Conservation (phyloP, 2,888 invertebrate genomes). For the Protonemura montana region DNA sequence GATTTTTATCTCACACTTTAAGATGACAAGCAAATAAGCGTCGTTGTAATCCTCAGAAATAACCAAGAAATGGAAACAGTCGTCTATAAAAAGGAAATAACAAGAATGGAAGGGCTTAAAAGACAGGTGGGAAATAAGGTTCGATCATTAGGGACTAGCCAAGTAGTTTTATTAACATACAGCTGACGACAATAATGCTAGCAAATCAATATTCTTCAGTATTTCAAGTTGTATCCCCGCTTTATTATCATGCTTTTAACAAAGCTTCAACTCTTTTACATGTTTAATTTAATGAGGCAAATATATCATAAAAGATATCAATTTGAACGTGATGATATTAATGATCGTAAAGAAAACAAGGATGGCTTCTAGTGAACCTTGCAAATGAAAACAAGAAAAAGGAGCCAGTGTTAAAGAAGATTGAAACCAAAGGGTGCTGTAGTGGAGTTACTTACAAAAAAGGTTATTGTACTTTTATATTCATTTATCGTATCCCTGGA, state of each 20-base stretch:
- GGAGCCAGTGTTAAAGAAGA: neutral
- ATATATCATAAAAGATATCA: neutral
- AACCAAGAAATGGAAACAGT: neutral
- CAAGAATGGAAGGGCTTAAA: neutral
- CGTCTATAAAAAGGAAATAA: neutral
- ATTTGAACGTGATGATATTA: slow-evolving; percentile 7
- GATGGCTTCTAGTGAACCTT: neutral
- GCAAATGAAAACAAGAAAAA: slow-evolving; percentile 1
- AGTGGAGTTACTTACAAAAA: slow-evolving; percentile 1
- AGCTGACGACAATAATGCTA: neutral
- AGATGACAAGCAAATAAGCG: slow-evolving; percentile 41
- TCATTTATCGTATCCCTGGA: neutral
- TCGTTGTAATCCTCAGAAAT: slow-evolving; percentile 27
- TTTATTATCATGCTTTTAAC: neutral
- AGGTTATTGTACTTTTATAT: neutral
- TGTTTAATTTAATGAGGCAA: slow-evolving; percentile 12
- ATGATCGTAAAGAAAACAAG: slow-evolving; percentile 4
- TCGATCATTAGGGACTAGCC: slow-evolving; percentile 14
- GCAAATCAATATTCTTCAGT: neutral
- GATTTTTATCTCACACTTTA: slow-evolving; percentile 38
- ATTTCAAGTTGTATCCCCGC: neutral
- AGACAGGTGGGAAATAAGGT: neutral
- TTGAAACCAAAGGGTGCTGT: neutral
- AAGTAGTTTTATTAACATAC: neutral
- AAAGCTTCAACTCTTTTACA: slow-evolving; percentile 3